Conservation (phyloP, 2,113 vertebrate genomes). For the Ptilorrhoa leucosticta region DNA sequence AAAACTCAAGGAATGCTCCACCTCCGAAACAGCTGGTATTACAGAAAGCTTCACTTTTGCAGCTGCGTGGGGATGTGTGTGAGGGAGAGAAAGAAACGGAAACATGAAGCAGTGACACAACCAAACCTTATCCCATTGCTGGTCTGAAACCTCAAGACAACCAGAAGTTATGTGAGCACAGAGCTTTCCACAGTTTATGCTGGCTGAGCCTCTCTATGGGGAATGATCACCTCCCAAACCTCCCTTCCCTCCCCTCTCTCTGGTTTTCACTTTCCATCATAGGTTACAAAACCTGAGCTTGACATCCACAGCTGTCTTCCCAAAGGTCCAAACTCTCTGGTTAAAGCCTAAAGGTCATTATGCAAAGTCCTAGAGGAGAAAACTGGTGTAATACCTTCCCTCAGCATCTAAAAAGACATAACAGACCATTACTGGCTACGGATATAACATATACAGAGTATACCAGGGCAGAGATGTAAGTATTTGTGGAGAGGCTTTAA, state of each 20-base stretch:
- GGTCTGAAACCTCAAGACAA: neutral
- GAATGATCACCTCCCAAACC: neutral
- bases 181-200: neutral
- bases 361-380: neutral
- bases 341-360: conserved; percentile 13
- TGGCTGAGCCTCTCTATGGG: neutral
- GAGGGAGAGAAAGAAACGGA: neutral
- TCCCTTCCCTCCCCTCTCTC: neutral
- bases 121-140: neutral
- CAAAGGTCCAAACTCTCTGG: neutral
- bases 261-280: neutral
- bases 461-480: conserved; percentile 35
- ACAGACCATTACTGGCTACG: conserved; percentile 47
- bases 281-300: neutral
- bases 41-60: neutral
- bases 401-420: neutral
- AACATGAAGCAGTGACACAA: neutral
- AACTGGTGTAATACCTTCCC: neutral
- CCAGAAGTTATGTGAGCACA: neutral
- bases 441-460: conserved; percentile 33
- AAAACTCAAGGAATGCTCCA: neutral
- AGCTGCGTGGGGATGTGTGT: neutral
- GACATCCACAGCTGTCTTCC: neutral
- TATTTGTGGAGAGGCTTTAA: conserved; percentile 62
- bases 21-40: neutral